Conservation (phyloP, 2,797 vertebrate genomes). For the Adrianichthys oophorus region DNA sequence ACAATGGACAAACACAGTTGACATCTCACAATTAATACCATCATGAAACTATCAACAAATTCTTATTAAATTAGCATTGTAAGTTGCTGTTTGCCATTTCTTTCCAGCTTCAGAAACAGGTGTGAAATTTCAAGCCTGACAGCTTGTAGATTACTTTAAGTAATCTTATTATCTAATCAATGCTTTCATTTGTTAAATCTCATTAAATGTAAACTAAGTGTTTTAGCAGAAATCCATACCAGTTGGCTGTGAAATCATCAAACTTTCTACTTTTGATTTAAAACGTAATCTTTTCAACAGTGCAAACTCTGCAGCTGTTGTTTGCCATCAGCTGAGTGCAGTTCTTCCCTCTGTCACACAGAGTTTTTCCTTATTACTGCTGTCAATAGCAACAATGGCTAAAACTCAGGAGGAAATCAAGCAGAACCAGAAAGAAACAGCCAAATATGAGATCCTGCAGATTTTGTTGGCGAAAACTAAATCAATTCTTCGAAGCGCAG, state of each 20-base stretch:
- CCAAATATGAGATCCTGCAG: neutral
- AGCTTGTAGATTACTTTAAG: constrained; percentile 1
- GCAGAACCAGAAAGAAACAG: neutral
- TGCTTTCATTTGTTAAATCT: neutral
- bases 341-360: neutral
- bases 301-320: neutral
- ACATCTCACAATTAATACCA: neutral
- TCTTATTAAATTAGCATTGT: constrained; percentile 1
- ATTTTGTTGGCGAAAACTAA: neutral
- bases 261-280: neutral
- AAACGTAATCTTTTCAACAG: neutral
- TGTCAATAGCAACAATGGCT: neutral
- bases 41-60: constrained; percentile 4
- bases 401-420: neutral
- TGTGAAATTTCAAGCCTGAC: neutral
- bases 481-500: neutral
- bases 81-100: constrained; percentile 2
- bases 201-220: constrained; percentile 6
- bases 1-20: neutral
- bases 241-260: neutral
- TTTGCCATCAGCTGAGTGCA: neutral
- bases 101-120: constrained; percentile 1
- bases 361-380: neutral
- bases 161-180: constrained; percentile 1
- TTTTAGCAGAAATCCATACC: constrained; percentile 6